Conservation (phyloP, 92 coral and sea anemone genomes). For the Heliopora coerulea region DNA sequence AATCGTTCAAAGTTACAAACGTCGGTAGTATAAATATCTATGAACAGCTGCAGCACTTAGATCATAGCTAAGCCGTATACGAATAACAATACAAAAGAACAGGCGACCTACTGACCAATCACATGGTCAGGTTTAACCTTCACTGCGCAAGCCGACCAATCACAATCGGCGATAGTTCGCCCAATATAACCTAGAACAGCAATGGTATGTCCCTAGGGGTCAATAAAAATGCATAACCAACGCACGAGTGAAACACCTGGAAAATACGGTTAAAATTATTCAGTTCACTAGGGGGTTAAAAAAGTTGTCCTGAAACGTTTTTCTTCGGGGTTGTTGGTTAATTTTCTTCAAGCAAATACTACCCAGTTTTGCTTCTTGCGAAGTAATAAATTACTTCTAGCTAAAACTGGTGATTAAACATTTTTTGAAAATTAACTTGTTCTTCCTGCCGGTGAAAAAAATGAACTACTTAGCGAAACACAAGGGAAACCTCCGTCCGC, state of each 20-base stretch:
- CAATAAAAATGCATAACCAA: neutral
- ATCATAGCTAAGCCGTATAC: conserved; percentile 17
- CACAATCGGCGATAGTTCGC: conserved; percentile 13
- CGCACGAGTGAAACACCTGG: conserved; percentile 29
- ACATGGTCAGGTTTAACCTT: neutral
- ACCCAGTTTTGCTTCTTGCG: too few species aligned
- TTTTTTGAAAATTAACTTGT: neutral
- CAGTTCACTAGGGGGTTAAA: neutral
- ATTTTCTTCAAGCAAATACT: too few species aligned
- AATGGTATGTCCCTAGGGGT: conserved; percentile 24
- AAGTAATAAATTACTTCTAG: neutral
- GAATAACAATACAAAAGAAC: conserved; percentile 25
- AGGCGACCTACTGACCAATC: conserved; percentile 8
- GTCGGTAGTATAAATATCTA: conserved; percentile 2
- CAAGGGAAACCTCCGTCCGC: too few species aligned
- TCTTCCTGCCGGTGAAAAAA: neutral
- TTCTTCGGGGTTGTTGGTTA: too few species aligned
- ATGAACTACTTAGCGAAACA: neutral
- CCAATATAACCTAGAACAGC: conserved; percentile 12
- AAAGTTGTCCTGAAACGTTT: too few species aligned
- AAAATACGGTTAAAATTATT: conserved; percentile 24
- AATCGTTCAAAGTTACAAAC: conserved; percentile 13
- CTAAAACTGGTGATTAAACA: neutral
- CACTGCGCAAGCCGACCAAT: conserved; percentile 11
- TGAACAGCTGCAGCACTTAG: conserved; percentile 5